Evolutionary conservation across 2,797 vertebrate genomes (phyloP), one percentile per base, ranked within the genome.

Genomic region (Peromyscus melanophrys): DNA sequence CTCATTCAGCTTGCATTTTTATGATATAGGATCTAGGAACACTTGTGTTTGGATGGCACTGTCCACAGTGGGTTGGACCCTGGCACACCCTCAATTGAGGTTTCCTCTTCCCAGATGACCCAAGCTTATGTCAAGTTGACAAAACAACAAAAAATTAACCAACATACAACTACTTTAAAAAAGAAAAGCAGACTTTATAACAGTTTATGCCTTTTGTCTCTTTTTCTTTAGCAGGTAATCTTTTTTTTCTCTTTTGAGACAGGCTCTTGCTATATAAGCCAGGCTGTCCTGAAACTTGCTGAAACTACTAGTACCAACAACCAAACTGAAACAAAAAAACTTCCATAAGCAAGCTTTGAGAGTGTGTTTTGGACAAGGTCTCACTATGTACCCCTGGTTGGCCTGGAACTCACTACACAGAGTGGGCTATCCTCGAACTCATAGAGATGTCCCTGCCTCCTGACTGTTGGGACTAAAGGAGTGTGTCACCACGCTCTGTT

Each of bases 141-240:
- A 84, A 65, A 63, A 83, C 23, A 82, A 61, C 21, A 55, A 80
- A 34, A 81, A 82, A 59, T 16, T 63, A 83, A 63, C 4, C 27
- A 63, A 27, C 9, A 46, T 12, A 63, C 46, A 86, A 97, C 77
- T 88, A 46, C 55, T 61, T 49, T 1, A 57, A 82, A 92, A 73
- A 43, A 27, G 83, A 92, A 97, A 97, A 96, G 14, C 1, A 46
- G 96, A 87, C 25, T 92, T 67, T 95, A 87, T 61, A 95, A 96
- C 27, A 19, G n/a, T 93, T 73, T 96, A 71, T 67, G 78, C 25
- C 92, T 93, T 94, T 96, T 17, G 23, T 78, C n/a, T 87, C 49
- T 71, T 87, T 85, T 71, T 71, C 84, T 87, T 71, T 71, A 52
- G 65, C 34, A 71, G 52, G 31, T 71, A 55, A 69, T 19, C 16